Conservation (phyloP, 2,888 invertebrate species). For the Anagyrus pseudococci region DNA sequence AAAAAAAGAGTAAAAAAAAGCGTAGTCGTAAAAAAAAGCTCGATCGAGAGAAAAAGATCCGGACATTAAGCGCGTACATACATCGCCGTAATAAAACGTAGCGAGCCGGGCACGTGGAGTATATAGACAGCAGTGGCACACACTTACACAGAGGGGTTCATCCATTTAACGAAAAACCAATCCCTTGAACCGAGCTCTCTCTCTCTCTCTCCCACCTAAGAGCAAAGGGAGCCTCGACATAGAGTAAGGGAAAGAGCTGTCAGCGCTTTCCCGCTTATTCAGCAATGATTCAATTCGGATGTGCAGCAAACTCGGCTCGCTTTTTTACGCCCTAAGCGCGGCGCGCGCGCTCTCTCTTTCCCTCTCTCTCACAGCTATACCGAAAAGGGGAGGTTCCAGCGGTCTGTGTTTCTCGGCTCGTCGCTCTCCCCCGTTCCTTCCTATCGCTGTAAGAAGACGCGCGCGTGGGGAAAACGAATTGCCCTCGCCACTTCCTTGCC, state of each 20-base stretch:
- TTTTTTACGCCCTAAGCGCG: too few species aligned
- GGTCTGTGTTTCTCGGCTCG: too few species aligned
- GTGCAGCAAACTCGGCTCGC: too few species aligned
- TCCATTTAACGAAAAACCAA: background rate
- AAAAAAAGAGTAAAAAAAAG: too few species aligned
- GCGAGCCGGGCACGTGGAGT: too few species aligned
- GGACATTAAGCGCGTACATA: too few species aligned
- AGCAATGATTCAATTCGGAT: constrained; percentile 62
- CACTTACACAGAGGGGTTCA: background rate
- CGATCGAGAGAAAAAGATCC: too few species aligned
- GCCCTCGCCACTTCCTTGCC: constrained; percentile 1
- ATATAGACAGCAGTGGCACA: too few species aligned
- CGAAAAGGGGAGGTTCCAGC: constrained; percentile 43
- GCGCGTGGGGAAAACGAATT: constrained; percentile 34
- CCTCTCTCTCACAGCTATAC: constrained; percentile 17
- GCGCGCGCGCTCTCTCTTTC: constrained; percentile 45
- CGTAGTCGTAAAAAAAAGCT: background rate
- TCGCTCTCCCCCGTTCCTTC: background rate
- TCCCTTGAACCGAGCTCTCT: background rate
- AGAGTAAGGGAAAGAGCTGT: too few species aligned
- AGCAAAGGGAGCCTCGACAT: too few species aligned
- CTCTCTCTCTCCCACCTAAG: background rate
- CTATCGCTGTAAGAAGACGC: background rate
- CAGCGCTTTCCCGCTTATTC: constrained; percentile 61
- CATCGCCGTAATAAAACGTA: too few species aligned